phyloP scores from a whole-genome alignment of 1,140 invertebrate species.

The Drosophila varians region DNA sequence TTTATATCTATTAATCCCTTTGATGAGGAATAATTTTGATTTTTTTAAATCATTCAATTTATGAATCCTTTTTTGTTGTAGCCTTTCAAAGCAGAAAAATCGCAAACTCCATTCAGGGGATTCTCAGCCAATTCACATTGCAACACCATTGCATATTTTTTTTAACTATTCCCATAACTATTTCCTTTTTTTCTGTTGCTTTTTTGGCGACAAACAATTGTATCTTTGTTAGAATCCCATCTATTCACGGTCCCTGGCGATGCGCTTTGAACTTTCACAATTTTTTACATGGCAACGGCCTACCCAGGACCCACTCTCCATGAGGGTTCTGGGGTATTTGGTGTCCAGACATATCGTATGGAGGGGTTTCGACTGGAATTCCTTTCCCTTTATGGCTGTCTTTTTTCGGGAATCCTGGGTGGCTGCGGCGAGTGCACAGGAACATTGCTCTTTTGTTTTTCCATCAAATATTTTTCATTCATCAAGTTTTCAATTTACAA shows the following conservation, averaged over 20 bases:
- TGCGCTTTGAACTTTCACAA: constrained; percentile 49
- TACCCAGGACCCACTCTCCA: constrained; percentile 3
- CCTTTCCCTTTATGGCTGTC: background rate
- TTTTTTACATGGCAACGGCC: constrained; percentile 41
- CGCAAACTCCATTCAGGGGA: constrained; percentile 38
- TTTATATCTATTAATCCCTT: too few species aligned
- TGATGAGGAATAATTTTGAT: too few species aligned
- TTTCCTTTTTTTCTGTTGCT: constrained; percentile 32
- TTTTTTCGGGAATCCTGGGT: constrained; percentile 1
- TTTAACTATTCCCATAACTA: constrained; percentile 29
- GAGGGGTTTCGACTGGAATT: constrained; percentile 20
- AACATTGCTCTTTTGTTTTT: constrained; percentile 77
- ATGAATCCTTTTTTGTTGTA: background rate
- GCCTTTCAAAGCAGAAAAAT: constrained; percentile 7
- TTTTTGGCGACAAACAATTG: constrained; percentile 39
- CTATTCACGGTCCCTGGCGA: constrained; percentile 10
- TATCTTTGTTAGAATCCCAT: constrained; percentile 26
- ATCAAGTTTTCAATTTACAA: constrained; percentile 82
- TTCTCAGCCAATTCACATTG: constrained; percentile 27
- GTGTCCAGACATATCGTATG: constrained; percentile 13
- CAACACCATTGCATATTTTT: constrained; percentile 13
- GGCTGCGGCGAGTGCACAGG: constrained; percentile 2
- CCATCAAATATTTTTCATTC: constrained; percentile 82
- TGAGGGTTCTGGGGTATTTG: constrained; percentile 17
- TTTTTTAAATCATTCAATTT: too few species aligned